Evolutionary conservation across 1,140 invertebrate genomes (phyloP).

Genomic region (Macrocentrus cingulum): DNA sequence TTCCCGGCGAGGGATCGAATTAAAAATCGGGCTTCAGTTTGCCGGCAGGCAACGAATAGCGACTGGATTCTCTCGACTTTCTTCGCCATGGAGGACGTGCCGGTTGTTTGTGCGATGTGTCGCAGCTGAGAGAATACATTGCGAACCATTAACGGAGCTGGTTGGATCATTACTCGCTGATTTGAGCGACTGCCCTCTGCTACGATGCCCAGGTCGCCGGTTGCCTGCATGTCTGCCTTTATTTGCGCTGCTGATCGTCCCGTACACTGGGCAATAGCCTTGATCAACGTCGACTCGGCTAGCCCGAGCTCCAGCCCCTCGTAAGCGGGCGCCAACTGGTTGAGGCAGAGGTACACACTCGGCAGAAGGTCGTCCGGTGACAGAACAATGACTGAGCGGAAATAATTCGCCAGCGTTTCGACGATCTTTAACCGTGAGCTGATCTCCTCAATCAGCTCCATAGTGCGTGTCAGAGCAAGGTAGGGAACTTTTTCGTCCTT

Average conservation of each 20-base stretch:
- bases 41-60: constrained; percentile 89
- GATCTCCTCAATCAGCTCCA: constrained; percentile 88
- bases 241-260: constrained; percentile 85
- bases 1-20: constrained; percentile 93
- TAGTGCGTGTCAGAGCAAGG: constrained; percentile 84
- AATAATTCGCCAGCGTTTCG: constrained; percentile 91
- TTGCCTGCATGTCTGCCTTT: constrained; percentile 75
- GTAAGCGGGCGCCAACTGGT: constrained; percentile 93
- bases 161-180: constrained; percentile 86
- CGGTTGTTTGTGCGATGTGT: constrained; percentile 88
- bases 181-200: constrained; percentile 87
- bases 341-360: constrained; percentile 93
- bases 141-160: constrained; percentile 67
- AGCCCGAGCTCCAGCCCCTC: constrained; percentile 69
- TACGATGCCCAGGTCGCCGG: constrained; percentile 90
- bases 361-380: constrained; percentile 86
- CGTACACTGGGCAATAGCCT: constrained; percentile 91
- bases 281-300: constrained; percentile 91
- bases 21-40: constrained; percentile 89
- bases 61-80: constrained; percentile 92
- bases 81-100: constrained; percentile 75
- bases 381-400: constrained; percentile 87
- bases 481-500: constrained; percentile 85
- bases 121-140: constrained; percentile 85
- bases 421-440: constrained; percentile 91